These are phyloP conservation scores for Drosophila eugracilis DNA, from an alignment of 1,140 invertebrate genomes.

Conservation along the genomic window DNA sequence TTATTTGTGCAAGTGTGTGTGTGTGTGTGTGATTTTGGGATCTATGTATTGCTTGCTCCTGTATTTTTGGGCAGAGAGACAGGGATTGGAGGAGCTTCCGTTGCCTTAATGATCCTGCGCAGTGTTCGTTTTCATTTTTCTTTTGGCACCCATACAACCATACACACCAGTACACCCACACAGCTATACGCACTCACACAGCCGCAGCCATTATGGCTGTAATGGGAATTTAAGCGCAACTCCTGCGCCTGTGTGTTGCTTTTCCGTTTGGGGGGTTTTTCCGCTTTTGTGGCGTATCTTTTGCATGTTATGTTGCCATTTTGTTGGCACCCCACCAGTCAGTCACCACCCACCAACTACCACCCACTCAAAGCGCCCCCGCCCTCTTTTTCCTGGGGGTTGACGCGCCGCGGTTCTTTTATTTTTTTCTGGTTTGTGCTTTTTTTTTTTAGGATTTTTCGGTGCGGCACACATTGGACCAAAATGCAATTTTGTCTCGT, in stretches of 20 bases:
- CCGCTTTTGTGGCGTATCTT: constrained; percentile 81
- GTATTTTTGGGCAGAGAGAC: not conserved
- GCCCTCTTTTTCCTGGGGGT: constrained; percentile 32
- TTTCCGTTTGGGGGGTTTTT: constrained; percentile 55
- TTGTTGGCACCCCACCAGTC: constrained; percentile 46
- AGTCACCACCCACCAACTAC: constrained; percentile 4
- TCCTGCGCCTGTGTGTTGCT: constrained; percentile 63
- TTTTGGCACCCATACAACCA: constrained; percentile 39
- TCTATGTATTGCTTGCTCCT: constrained; percentile 23
- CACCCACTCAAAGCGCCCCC: constrained; percentile 4
- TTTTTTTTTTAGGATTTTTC: constrained; percentile 9
- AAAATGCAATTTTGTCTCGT: constrained; percentile 81
- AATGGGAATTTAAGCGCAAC: constrained; percentile 81
- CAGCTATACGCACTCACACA: constrained; percentile 43
- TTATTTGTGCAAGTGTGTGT: constrained; percentile 36
- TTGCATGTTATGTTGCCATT: constrained; percentile 77
- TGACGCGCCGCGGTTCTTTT: constrained; percentile 46
- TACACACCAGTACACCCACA: not conserved
- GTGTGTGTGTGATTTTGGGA: constrained; percentile 14
- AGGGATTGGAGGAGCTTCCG: constrained; percentile 50
- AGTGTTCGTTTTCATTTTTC: constrained; percentile 79
- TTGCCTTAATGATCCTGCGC: constrained; percentile 81
- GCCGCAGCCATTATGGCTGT: constrained; percentile 78
- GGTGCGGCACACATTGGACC: constrained; percentile 64
- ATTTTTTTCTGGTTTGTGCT: too few relatives aligned